phyloP scores from a whole-genome alignment of 2,113 vertebrate species.

The Abramis brama region DNA sequence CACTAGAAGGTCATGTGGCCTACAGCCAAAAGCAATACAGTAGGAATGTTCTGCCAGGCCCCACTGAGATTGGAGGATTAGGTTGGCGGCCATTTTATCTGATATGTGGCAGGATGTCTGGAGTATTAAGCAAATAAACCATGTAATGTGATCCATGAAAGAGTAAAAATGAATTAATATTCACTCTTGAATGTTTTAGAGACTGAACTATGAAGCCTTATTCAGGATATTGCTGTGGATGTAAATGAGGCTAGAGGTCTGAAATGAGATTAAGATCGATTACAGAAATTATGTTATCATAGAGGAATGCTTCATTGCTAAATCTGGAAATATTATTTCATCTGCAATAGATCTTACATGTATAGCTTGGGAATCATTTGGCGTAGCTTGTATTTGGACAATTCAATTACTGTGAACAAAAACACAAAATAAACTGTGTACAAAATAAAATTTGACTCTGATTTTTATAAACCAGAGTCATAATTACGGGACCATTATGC shows the following conservation, averaged over 20 bases:
- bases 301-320: conserved; percentile 1
- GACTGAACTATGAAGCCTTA: neutral
- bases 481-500: neutral
- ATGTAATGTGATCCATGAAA: conserved; percentile 20
- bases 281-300: neutral
- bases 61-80: neutral
- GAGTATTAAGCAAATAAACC: neutral
- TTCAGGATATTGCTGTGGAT: neutral
- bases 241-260: neutral
- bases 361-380: neutral
- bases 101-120: conserved; percentile 26
- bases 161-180: conserved; percentile 16
- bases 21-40: conserved; percentile 59
- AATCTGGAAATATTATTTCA: neutral
- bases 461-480: neutral
- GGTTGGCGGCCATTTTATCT: conserved; percentile 4
- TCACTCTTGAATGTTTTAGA: neutral
- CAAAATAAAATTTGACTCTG: neutral
- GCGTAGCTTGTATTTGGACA: neutral
- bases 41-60: conserved; percentile 63
- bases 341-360: neutral
- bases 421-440: neutral
- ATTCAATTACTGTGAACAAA: neutral
- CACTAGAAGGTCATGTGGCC: conserved; percentile 71
- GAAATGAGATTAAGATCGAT: neutral